Conservation (phyloP, 2,888 invertebrate genomes). For the Rhyacophila evoluta region DNA sequence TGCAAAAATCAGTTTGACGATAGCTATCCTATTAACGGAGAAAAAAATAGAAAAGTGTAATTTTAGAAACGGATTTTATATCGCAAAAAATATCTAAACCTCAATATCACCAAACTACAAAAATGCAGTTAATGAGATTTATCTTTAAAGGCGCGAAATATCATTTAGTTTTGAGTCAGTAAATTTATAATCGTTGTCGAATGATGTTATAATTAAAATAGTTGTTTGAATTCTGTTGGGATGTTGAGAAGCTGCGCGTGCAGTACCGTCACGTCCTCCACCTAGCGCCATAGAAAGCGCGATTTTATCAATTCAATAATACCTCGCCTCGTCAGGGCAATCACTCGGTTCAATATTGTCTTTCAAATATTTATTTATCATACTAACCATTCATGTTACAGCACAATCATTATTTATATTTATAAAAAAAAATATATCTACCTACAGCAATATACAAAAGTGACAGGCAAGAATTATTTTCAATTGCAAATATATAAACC, state of each 20-base stretch:
- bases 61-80: too few species aligned
- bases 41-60: too few species aligned
- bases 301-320: conserved; percentile 22
- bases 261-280: neutral
- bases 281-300: conserved; percentile 8
- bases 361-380: conserved; percentile 20
- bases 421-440: neutral
- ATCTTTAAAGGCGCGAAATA: too few species aligned
- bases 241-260: neutral
- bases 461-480: conserved; percentile 13
- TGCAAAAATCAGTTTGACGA: too few species aligned
- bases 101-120: too few species aligned
- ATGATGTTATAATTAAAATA: too few species aligned
- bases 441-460: neutral
- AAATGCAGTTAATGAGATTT: too few species aligned
- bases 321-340: conserved; percentile 22
- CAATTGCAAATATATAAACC: conserved; percentile 5
- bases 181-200: too few species aligned
- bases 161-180: too few species aligned
- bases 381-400: conserved; percentile 22
- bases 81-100: too few species aligned
- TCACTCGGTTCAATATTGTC: conserved; percentile 18
- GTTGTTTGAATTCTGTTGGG: too few species aligned
- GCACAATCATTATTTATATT: conserved; percentile 19
- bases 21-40: too few species aligned